A percentile compares a stretch with the other conserved stretches of the same genome.
Conservation (phyloP, 2,797 vertebrate species). For the Cheracebus regulus region DNA sequence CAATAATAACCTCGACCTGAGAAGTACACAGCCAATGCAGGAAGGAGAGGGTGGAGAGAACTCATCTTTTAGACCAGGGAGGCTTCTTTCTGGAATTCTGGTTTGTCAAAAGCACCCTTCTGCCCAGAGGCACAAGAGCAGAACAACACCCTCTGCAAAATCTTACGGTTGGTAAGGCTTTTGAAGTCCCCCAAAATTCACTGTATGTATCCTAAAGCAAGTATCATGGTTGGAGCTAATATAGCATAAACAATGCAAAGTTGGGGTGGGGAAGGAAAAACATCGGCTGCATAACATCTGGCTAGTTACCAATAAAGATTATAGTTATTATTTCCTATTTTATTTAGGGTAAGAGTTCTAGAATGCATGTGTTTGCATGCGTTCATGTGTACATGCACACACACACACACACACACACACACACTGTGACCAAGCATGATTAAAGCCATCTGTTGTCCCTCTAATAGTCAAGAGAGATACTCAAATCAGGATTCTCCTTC, state of each 20-base stretch:
- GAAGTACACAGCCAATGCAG: background rate
- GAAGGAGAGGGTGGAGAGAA: background rate
- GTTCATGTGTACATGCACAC: background rate
- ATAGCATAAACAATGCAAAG: slow-evolving; percentile 35
- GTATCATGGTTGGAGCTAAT: slow-evolving; percentile 17
- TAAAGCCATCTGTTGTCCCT: background rate
- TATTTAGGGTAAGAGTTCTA: background rate
- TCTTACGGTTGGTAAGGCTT: background rate
- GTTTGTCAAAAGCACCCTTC: slow-evolving; percentile 50
- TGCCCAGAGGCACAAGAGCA: slow-evolving; percentile 31
- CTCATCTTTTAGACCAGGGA: slow-evolving; percentile 36
- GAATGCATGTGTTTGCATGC: background rate
- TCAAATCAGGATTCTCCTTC: background rate
- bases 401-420: background rate
- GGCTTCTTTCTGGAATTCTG: slow-evolving; percentile 54
- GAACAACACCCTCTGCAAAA: slow-evolving; percentile 22
- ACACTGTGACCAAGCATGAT: background rate
- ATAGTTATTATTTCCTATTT: slow-evolving; percentile 52
- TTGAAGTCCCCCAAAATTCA: slow-evolving; percentile 56
- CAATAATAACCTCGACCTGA: background rate
- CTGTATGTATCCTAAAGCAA: slow-evolving; percentile 53
- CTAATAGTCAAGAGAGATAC: background rate
- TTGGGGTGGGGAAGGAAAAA: background rate
- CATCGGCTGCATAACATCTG: slow-evolving; percentile 15
- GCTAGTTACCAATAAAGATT: slow-evolving; percentile 13